phyloP scores from a whole-genome alignment of 2,888 invertebrate genomes.

The Spialia ferax region DNA sequence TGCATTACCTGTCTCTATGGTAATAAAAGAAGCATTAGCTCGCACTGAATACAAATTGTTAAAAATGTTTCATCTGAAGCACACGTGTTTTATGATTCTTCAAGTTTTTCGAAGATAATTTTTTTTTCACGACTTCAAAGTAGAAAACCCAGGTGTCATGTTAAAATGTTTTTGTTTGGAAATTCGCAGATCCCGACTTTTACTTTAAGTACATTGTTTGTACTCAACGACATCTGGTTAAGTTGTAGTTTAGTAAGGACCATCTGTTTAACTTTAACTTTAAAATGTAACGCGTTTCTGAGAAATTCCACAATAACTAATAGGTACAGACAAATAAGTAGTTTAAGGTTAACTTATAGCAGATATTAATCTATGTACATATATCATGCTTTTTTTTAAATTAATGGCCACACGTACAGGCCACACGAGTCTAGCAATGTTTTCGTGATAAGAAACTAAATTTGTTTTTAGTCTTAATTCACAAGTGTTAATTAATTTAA shows the following conservation, averaged over 20 bases:
- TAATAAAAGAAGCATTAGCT: slow-evolving; percentile 34
- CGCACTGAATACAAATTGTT: slow-evolving; percentile 31
- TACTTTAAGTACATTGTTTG: slow-evolving; percentile 27
- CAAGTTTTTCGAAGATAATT: slow-evolving; percentile 2
- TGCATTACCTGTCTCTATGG: slow-evolving; percentile 42
- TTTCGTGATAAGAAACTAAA: no score
- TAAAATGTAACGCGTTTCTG: not conserved
- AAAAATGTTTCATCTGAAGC: slow-evolving; percentile 33
- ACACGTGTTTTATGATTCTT: slow-evolving; percentile 43
- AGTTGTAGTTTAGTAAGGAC: slow-evolving; percentile 10
- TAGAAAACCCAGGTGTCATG: slow-evolving; percentile 21
- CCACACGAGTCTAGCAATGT: no score
- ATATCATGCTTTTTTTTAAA: no score
- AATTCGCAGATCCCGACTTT: slow-evolving; percentile 20
- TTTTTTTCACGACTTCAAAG: not conserved
- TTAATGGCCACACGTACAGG: no score
- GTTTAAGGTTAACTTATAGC: not conserved
- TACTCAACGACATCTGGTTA: slow-evolving; percentile 18
- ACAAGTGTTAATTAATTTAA: no score
- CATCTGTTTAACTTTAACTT: slow-evolving; percentile 22
- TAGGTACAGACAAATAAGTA: not conserved
- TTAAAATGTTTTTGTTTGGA: slow-evolving; percentile 11
- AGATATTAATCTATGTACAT: no score
- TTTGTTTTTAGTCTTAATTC: no score
- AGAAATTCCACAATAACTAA: not conserved